These are phyloP conservation scores for Eristalis tenax DNA, from an alignment of 2,888 invertebrate genomes.

Conservation along the genomic window DNA sequence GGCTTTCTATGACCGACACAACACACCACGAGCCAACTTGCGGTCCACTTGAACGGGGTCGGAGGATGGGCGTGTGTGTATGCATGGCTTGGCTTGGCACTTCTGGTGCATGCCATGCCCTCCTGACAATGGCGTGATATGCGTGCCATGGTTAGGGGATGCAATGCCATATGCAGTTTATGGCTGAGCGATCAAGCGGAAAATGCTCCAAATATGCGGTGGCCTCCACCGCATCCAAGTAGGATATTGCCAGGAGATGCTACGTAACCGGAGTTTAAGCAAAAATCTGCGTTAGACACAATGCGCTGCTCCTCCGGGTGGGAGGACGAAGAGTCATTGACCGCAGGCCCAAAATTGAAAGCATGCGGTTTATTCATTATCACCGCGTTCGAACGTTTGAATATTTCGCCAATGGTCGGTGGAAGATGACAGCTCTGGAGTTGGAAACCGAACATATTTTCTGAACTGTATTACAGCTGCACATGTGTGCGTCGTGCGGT, in stretches of 20 bases:
- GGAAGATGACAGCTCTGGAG: background rate
- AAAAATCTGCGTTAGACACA: slow-evolving; percentile 67
- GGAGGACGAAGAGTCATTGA: slow-evolving; percentile 41
- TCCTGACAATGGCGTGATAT: slow-evolving; percentile 45
- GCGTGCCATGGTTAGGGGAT: slow-evolving; percentile 14
- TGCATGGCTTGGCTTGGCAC: background rate
- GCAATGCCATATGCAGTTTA: slow-evolving; percentile 68
- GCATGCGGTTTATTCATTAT: slow-evolving; percentile 71
- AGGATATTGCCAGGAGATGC: slow-evolving; percentile 68
- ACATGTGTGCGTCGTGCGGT: background rate
- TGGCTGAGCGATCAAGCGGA: slow-evolving; percentile 70
- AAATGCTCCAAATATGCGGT: slow-evolving; percentile 71
- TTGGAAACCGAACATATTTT: slow-evolving; percentile 10
- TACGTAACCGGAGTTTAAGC: slow-evolving; percentile 45
- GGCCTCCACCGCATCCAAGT: slow-evolving; percentile 54
- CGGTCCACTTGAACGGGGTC: slow-evolving; percentile 59
- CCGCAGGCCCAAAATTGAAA: slow-evolving; percentile 65
- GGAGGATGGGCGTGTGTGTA: slow-evolving; percentile 37
- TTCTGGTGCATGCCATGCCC: slow-evolving; percentile 5
- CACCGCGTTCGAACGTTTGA: slow-evolving; percentile 44
- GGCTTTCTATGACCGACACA: slow-evolving; percentile 67
- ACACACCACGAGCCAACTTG: slow-evolving; percentile 68
- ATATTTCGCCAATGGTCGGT: slow-evolving; percentile 5
- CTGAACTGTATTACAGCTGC: background rate
- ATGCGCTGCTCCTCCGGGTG: background rate